Base-by-base conservation (phyloP, 2,888 invertebrate species). In the Platycnemis pennipes region DNA sequence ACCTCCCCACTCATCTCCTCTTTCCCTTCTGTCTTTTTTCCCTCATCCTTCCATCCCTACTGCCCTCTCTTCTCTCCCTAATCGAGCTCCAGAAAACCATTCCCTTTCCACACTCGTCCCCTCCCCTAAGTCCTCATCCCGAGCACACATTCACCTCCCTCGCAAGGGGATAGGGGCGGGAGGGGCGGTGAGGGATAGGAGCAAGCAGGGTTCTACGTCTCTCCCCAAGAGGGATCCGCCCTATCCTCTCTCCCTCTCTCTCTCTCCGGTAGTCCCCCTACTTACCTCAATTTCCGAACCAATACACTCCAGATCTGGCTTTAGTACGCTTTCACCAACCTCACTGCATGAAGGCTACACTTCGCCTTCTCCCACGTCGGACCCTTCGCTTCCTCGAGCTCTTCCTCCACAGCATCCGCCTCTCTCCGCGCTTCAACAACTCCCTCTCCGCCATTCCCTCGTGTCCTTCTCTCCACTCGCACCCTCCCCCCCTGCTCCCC, bases 301-400 rank as follows among this genome's bases (percentile, higher is more conserved):
- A 87, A 87, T 87, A 87, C 87, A 44, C 87, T 87, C 87, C 87
- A 46, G 87, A 7, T 44, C 46, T 22, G 87, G 87, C 45, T 87
- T 87, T 87, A 87, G 87, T 87, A n/a, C 87, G 87, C 87, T 87
- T 87, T 87, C 45, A 46, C 87, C 87, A 87, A 87, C 87, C 87
- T 87, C 87, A 87, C 45, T 13, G 87, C 45, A 46, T 87, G 44
- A n/a, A 87, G 87, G 87, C 44, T 46, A 26, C n/a, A 16, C 45
- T 87, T n/a, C n/a, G 87, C n/a, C 46, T 87, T 11, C 46, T 26
- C 87, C 46, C 87, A 44, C 87, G 1, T 87, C 87, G n/a, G n/a
- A n/a, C n/a, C n/a, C n/a, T 77, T 8, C 77, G 13, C 77, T 26
- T 13, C 37, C 77, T n/a, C 77, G n/a, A 26, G n/a, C 77, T 31